phyloP scores from a whole-genome alignment of 1,140 invertebrate genomes.

The Antheraea mylitta region DNA sequence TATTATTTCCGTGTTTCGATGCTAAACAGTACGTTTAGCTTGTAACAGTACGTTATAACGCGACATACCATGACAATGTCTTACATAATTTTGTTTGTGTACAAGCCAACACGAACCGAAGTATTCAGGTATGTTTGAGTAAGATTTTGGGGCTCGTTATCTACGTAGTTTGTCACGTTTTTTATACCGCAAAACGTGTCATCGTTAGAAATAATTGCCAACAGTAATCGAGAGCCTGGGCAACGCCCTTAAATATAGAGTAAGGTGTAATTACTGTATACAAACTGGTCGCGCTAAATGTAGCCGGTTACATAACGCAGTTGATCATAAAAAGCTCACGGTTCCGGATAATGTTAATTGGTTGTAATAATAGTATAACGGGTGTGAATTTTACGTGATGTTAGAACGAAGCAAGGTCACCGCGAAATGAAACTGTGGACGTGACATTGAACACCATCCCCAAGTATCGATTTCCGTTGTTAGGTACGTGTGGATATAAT shows the following conservation, averaged over 20 bases:
- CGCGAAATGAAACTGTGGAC: conserved; percentile 20
- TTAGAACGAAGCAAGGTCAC: conserved; percentile 8
- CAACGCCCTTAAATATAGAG: conserved; percentile 19
- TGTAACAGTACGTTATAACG: too few species aligned
- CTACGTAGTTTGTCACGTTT: conserved; percentile 4
- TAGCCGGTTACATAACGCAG: conserved; percentile 23
- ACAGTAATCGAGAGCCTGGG: conserved; percentile 9
- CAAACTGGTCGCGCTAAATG: conserved; percentile 17
- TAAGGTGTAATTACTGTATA: not conserved
- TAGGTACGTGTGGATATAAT: not conserved
- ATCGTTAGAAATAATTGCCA: conserved; percentile 11
- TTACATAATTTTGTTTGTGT: conserved; percentile 15
- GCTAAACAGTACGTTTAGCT: conserved; percentile 1
- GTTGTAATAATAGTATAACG: conserved; percentile 9
- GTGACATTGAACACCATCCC: conserved; percentile 35
- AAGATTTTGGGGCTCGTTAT: conserved; percentile 18
- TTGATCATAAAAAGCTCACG: conserved; percentile 16
- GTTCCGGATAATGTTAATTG: conserved; percentile 35
- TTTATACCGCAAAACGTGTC: not conserved
- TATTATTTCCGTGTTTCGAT: not conserved
- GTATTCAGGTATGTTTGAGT: conserved; percentile 9
- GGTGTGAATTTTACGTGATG: conserved; percentile 5
- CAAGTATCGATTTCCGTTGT: conserved; percentile 36
- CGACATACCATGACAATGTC: not conserved
- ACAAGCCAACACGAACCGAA: conserved; percentile 11